Base-by-base conservation (phyloP, 1,140 invertebrate genomes). In the Sarcophaga peregrina region DNA sequence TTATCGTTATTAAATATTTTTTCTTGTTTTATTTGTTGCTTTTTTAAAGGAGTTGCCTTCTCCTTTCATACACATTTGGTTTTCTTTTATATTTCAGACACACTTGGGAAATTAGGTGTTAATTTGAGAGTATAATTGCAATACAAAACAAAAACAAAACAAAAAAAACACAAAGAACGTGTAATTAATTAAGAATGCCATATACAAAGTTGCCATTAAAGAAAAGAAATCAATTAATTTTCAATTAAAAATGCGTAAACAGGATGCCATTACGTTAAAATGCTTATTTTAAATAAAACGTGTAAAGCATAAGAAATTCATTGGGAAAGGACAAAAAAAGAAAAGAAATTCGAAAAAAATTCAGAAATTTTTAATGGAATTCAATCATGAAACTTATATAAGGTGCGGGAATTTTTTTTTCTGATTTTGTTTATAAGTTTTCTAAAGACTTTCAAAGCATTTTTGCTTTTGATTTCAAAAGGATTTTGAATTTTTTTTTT, bases 1-100 rank as follows among this genome's bases (percentile, higher is more conserved):
- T 68, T 68, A 68, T 68, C 62, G 62, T 20, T 68, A 20, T 68
- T 68, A 68, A 58, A 58, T 58, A 58, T 17, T 68, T n/a, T 68
- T 7, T 68, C 20, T 68, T 25, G 17, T 9, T 25, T n/a, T 10
- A 20, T 68, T 68, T 58, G n/a, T 58, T 13, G 11, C 5, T 11
- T n/a, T n/a, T 62, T 11, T 5, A 5, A 25, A 68, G 17, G 62
- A 68, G 62, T 68, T 68, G 9, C 17, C 20, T n/a, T 8, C 54
- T 58, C 20, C n/a, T 9, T 68, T n/a, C 25, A 37, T 4, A 37
- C 17, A 68, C 17, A 68, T n/a, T 68, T 68, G n/a, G 13, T 58
- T 58, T 62, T 62, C 15, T 62, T n/a, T 62, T 17, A 37, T 9
- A 25, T 17, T 68, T 25, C 4, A 37, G 4, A 37, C 62, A 68